Evolutionary conservation across 2,113 vertebrate genomes (phyloP).

Genomic region (Verasper variegatus): DNA sequence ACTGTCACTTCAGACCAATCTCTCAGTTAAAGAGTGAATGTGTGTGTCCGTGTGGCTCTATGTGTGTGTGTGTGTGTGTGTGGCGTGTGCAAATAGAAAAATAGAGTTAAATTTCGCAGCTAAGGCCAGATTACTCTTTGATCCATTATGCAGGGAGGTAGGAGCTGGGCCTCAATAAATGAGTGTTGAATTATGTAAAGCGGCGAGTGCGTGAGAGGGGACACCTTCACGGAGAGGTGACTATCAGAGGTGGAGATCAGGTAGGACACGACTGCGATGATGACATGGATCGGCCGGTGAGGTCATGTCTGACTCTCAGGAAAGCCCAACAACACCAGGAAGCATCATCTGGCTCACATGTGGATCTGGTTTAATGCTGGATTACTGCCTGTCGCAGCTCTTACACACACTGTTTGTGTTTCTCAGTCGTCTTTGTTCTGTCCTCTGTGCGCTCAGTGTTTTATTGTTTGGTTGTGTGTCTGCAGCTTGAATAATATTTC

Average conservation of each 20-base stretch:
- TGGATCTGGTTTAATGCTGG: constrained; percentile 68
- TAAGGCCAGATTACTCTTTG: constrained; percentile 54
- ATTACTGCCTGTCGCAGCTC: constrained; percentile 55
- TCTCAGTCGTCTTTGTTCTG: constrained; percentile 37
- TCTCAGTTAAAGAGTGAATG: constrained; percentile 65
- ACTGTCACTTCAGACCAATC: constrained; percentile 80
- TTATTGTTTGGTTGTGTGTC: background rate
- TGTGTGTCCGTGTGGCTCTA: constrained; percentile 33
- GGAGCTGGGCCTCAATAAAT: constrained; percentile 50
- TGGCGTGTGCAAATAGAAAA: constrained; percentile 46
- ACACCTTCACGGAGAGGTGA: constrained; percentile 47
- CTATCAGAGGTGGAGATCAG: constrained; percentile 67
- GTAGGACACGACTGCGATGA: constrained; percentile 48
- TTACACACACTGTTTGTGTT: constrained; percentile 44
- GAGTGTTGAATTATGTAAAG: constrained; percentile 71
- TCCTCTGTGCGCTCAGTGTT: constrained; percentile 7
- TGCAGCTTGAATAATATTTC: background rate
- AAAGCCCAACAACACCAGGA: constrained; percentile 41
- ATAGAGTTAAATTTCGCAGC: constrained; percentile 54
- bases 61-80: constrained; percentile 13
- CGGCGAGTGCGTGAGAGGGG: constrained; percentile 44
- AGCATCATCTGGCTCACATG: constrained; percentile 74
- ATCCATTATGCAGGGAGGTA: constrained; percentile 69
- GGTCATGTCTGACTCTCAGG: constrained; percentile 74
- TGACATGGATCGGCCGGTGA: constrained; percentile 60